Base-by-base conservation (phyloP, 2,797 vertebrate species). In the Euthynnus affinis region DNA sequence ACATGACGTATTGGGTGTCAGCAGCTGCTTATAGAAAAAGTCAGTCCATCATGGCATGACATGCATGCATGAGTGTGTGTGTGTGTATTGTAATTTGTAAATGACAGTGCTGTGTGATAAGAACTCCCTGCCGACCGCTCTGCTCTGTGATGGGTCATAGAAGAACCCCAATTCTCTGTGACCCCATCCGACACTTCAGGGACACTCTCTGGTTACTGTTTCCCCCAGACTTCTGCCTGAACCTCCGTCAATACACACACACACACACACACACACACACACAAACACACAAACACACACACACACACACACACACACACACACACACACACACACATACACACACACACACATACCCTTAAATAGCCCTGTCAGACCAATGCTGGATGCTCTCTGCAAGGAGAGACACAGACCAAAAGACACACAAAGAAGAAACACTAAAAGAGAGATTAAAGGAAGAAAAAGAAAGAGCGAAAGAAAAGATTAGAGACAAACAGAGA, bases 181-280 rank as follows among this genome's bases (percentile, higher is more conserved):
- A 92, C 90, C 90, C 90, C 85, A 74, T 82, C 89, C 37, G 52
- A 89, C 89, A 89, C 89, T 92, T 89, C 78, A 83, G 86, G 83
- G 88, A 89, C 85, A 83, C 78, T 92, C 85, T 92, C 92, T 93
- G 92, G 91, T 94, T 94, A 93, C 91, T 91, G 91, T 93, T 93
- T 92, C 93, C 73, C 67, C 73, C 82, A 78, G 87, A 88, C 88
- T 80, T 90, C 77, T 83, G 70, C 76, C 81, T 53, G 74, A 85
- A 83, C 73, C 84, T 72, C 66, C 15, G 32, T 78, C 61, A 83
- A 53, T 49, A 77, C 71, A 73, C 64, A 79, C 71, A 77, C 67
- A 71, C 61, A 71, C 71, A 72, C 74, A 59, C 52, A 76, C 52
- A 67, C 42, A 34, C 74, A 66, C 70, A 63, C 65, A 56, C 65